A percentile compares a stretch with the other conserved stretches of the same genome.
Conservation (phyloP, 2,113 vertebrate species). For the Leucopsar rothschildi region DNA sequence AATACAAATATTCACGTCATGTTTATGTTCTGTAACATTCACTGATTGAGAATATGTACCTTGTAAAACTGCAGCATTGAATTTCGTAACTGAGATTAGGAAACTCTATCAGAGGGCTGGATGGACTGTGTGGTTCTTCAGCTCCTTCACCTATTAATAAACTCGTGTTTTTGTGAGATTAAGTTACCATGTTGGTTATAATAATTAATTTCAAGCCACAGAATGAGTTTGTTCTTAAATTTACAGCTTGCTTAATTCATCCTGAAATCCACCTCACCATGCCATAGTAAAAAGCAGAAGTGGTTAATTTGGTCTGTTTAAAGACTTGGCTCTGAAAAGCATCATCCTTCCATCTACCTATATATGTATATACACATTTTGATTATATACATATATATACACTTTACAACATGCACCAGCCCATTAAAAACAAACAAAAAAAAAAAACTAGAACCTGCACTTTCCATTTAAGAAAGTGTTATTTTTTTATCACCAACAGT, state of each 20-base stretch:
- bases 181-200: conserved; percentile 67
- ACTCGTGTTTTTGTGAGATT: conserved; percentile 69
- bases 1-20: conserved; percentile 57
- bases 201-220: conserved; percentile 70
- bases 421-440: not conserved
- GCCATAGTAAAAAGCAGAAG: not conserved
- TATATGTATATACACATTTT: not conserved
- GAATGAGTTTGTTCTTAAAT: conserved; percentile 55
- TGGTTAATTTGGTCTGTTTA: conserved; percentile 1
- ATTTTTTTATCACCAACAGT: not conserved
- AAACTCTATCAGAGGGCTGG: conserved; percentile 48
- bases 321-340: not conserved
- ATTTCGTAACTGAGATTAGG: conserved; percentile 58
- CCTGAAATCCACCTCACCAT: conserved; percentile 17
- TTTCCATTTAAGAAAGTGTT: not conserved
- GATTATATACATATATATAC: not conserved
- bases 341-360: not conserved
- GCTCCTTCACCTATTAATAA: conserved; percentile 63
- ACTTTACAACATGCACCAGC: not conserved
- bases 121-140: conserved; percentile 51
- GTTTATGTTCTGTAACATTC: conserved; percentile 66
- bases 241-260: conserved; percentile 50
- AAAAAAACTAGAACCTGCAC: not conserved
- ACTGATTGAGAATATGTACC: conserved; percentile 61
- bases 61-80: conserved; percentile 60